Base-by-base conservation (phyloP, 2,888 invertebrate genomes). In the Trilocha varians region DNA sequence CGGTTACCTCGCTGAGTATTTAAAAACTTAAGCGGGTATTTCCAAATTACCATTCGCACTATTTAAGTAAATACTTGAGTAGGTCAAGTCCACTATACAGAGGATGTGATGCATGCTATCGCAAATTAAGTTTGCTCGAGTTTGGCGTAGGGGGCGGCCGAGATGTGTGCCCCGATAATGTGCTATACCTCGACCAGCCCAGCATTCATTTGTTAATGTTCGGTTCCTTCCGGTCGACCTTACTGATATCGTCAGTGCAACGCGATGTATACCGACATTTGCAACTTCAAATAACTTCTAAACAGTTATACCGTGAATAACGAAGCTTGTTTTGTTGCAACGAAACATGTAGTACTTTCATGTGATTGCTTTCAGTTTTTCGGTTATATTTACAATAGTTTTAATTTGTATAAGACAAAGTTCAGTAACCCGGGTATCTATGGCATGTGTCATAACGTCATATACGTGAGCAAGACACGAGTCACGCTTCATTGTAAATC, bases 221-320 rank as follows among this genome's bases (percentile, higher is more conserved):
- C 56, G 56, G 65, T 76, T 77, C 66, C 76, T 79, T 83, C 80
- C 80, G 75, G 72, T 52, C 60, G 71, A 70, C 78, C 79, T 83
- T 78, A 74, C 59, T 58, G 53, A 58, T 64, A 69, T 63, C 62
- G 63, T 49, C 49, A 49, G 55, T 64, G 59, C 62, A 41, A 42
- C 44, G 37, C 5, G 8, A 18, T 5, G 5, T 18, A 6, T 18
- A 6, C 5, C 18, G 18, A 8, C 1, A 18, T 18, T 18, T 18
- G n/a, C 8, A 18, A 18, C 25, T 25, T 2, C 8, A 25, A 6
- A 25, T 2, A 25, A 25, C 25, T 25, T 25, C 11, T 25, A 9
- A 25, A 25, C 6, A 25, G 11, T n/a, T n/a, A n/a, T n/a, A n/a
- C n/a, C n/a, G n/a, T n/a, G n/a, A n/a, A n/a, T n/a, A n/a, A n/a